Evolutionary conservation across 2,888 invertebrate genomes (phyloP).

Genomic region (Acleris cristana): DNA sequence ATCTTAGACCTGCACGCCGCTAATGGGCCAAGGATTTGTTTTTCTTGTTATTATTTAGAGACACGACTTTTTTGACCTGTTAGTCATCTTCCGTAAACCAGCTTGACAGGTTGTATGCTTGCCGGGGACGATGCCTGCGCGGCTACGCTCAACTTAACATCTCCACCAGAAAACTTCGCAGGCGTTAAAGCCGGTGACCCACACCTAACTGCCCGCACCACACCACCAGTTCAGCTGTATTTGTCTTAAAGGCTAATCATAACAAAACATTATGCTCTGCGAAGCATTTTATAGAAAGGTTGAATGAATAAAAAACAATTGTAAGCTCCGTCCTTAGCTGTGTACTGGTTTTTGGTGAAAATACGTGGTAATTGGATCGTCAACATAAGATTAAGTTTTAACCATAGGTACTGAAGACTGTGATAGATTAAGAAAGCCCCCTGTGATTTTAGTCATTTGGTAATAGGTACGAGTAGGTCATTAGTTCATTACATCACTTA

Average conservation of each 20-base stretch:
- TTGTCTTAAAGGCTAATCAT: background rate
- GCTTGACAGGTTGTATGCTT: too few relatives aligned
- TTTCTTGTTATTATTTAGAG: constrained; percentile 4
- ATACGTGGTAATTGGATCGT: background rate
- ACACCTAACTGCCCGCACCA: too few relatives aligned
- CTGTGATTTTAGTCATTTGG: constrained; percentile 33
- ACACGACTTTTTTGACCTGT: constrained; percentile 5
- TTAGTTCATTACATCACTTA: background rate
- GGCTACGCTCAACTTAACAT: too few relatives aligned
- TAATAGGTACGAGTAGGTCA: constrained; percentile 1
- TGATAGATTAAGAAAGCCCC: constrained; percentile 33
- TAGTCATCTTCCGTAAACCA: background rate
- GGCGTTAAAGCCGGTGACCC: too few relatives aligned
- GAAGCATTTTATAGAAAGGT: constrained; percentile 9
- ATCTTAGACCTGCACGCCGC: constrained; percentile 10
- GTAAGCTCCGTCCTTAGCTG: constrained; percentile 9
- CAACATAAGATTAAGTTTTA: constrained; percentile 22
- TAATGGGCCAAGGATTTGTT: constrained; percentile 29
- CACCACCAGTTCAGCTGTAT: too few relatives aligned
- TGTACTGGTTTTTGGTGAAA: background rate
- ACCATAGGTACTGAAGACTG: constrained; percentile 29
- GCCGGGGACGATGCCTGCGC: too few relatives aligned
- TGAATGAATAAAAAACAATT: constrained; percentile 1
- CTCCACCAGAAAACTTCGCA: too few relatives aligned
- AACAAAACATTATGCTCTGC: background rate